phyloP scores from a whole-genome alignment of 1,140 invertebrate species.

The Scaptodrosophila lebanonensis region DNA sequence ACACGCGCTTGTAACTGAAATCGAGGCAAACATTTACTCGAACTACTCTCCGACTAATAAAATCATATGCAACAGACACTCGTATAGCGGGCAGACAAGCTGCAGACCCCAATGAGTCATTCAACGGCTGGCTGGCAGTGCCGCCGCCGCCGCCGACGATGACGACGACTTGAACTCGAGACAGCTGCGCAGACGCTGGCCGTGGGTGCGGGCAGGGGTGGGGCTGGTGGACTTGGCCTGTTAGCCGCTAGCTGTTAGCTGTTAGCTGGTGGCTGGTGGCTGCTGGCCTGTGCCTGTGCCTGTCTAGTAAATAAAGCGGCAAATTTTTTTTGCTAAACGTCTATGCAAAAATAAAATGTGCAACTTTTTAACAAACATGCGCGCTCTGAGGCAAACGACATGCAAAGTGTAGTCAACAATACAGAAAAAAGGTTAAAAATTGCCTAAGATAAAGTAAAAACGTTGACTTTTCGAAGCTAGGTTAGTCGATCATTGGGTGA shows the following conservation, averaged over 20 bases:
- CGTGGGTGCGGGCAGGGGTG: conserved; percentile 1
- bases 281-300: conserved; percentile 47
- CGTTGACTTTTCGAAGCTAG: background rate
- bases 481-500: conserved; percentile 25
- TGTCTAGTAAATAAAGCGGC: conserved; percentile 9
- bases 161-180: conserved; percentile 48
- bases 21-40: conserved; percentile 35
- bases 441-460: background rate
- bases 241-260: too few relatives aligned
- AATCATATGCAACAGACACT: conserved; percentile 74
- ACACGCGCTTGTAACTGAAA: conserved; percentile 19
- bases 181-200: conserved; percentile 62
- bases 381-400: conserved; percentile 56
- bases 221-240: conserved; percentile 4
- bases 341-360: conserved; percentile 13
- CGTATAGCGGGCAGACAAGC: conserved; percentile 62
- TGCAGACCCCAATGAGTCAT: conserved; percentile 65
- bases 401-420: conserved; percentile 39
- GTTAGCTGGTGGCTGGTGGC: conserved; percentile 63
- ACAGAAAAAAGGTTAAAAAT: conserved; percentile 21
- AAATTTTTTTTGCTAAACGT: background rate
- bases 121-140: conserved; percentile 6
- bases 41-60: conserved; percentile 65
- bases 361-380: conserved; percentile 47
- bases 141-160: background rate